Evolutionary conservation across 2,113 vertebrate species (phyloP), one percentile per base, ranked within the genome.

Genomic region (Notothenia rossii): DNA sequence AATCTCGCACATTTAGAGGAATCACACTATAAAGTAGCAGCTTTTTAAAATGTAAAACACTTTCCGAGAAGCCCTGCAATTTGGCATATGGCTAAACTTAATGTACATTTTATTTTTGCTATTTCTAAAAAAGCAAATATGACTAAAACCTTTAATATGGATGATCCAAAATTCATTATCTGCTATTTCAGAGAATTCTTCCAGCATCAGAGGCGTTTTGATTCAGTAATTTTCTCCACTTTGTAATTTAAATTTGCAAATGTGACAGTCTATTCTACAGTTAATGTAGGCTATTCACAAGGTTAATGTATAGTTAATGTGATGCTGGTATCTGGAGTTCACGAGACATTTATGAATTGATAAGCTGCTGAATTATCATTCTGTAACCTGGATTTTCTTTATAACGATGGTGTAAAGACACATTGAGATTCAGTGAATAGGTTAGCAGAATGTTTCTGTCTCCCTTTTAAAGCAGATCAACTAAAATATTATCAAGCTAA

Each of bases 261-360:
- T 46, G n/a, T 22, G 22, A 22, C 4, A 7, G 45, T 29, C 49
- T 5, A 4, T 33, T 51, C 7, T 12, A 61, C n/a, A 72, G 49
- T 54, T 15, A 71, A 71, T 55, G n/a, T 10, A 15, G 11, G 17
- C 0, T 62, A 63, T 68, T 78, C 51, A 66, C 20, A 67, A 67
- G 43, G 69, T 68, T 55, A 68, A 77, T 65, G 60, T 59, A 45
- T 25, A 56, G 50, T 48, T 72, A 72, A 72, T 82, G 66, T 25
- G 18, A 49, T 55, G 69, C 60, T 17, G 7, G 48, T 36, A 17
- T 22, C 53, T 53, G 14, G 10, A 10, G 36, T 22, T 75, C 7
- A 14, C 4, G 18, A n/a, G 17, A 22, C 29, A 12, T 67, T 63
- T 59, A 13, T 43, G n/a, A 50, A 72, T 51, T 67, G 50, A 77